These are phyloP conservation scores for Agrochola macilenta DNA, from an alignment of 2,888 invertebrate species.

Conservation along the genomic window DNA sequence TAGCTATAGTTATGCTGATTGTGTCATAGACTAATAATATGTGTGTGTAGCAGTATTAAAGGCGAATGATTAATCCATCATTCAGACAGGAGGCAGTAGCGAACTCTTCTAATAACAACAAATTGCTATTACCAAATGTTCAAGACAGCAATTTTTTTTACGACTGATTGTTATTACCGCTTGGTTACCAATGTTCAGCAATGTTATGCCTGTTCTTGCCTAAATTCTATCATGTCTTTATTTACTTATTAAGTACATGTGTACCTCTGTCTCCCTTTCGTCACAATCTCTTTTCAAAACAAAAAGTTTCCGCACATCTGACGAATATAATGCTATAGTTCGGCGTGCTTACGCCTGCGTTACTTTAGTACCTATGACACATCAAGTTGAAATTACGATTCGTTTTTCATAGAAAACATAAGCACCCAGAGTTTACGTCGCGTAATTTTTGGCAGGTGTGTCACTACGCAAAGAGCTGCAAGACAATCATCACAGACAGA, in stretches of 20 bases:
- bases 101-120: background rate
- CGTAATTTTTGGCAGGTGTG: background rate
- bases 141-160: background rate
- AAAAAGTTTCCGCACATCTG: no score
- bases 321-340: background rate
- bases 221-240: background rate
- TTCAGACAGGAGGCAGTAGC: background rate
- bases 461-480: background rate
- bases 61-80: no score
- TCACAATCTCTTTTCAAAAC: background rate
- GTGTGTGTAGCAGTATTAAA: background rate
- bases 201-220: no score
- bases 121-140: background rate
- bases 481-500: no score
- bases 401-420: background rate
- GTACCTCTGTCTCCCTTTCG: background rate
- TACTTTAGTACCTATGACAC: background rate
- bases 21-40: background rate
- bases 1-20: background rate
- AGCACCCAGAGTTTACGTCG: background rate
- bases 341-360: background rate
- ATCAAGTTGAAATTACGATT: no score
- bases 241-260: background rate
- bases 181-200: background rate
- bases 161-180: background rate